phyloP scores from a whole-genome alignment of 2,113 vertebrate species.

The Oxyruncus cristatus region DNA sequence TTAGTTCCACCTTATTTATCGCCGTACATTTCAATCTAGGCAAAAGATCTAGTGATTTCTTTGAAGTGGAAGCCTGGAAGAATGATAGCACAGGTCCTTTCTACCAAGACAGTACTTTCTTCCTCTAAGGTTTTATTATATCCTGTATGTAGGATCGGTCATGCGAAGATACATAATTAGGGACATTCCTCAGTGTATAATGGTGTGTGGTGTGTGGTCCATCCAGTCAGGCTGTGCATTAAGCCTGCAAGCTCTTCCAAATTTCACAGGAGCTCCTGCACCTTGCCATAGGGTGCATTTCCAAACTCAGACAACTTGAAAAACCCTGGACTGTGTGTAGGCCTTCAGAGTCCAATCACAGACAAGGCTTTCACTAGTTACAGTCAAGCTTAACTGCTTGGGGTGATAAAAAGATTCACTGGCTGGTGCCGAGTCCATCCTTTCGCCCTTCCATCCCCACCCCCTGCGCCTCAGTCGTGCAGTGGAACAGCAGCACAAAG shows the following conservation, averaged over 20 bases:
- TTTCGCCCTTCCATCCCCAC: background rate
- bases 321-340: background rate
- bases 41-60: background rate
- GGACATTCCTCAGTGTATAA: background rate
- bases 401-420: background rate
- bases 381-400: background rate
- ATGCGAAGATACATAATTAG: background rate
- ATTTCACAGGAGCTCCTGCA: background rate
- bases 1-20: background rate
- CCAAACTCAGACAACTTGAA: background rate
- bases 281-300: background rate
- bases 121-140: background rate
- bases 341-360: background rate
- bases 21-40: background rate
- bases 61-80: background rate
- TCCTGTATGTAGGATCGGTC: background rate
- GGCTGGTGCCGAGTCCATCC: background rate
- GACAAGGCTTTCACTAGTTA: background rate
- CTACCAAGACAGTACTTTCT: background rate
- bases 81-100: background rate
- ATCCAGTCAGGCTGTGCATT: background rate
- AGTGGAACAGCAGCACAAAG: background rate
- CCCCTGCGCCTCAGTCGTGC: background rate
- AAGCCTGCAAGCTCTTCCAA: background rate
- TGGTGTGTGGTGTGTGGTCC: accelerated